Evolutionary conservation across 2,113 vertebrate species (phyloP).

Genomic region (Siphamia tubifer): DNA sequence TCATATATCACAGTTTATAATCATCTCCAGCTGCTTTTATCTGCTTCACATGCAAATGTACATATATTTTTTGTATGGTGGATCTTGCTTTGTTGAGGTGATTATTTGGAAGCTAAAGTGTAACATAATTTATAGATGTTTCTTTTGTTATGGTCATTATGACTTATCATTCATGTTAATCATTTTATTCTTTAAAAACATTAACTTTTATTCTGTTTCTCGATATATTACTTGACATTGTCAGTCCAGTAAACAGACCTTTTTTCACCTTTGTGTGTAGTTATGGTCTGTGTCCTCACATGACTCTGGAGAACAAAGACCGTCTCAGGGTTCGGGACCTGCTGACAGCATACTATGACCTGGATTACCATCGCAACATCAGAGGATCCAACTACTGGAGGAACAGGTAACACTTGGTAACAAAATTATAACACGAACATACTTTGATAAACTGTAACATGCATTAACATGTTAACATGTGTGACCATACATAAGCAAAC

Average conservation of each 20-base stretch:
- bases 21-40: too few species aligned
- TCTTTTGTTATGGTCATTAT: too few species aligned
- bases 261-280: slow-evolving; percentile 44
- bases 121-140: too few species aligned
- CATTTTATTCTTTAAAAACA: too few species aligned
- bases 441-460: not conserved
- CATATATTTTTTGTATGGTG: too few species aligned
- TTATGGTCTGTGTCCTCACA: slow-evolving; percentile 79
- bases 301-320: slow-evolving; percentile 77
- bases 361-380: slow-evolving; percentile 75
- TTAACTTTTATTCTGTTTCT: too few species aligned
- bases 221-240: too few species aligned
- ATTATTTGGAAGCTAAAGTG: too few species aligned
- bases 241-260: not conserved
- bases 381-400: slow-evolving; percentile 82
- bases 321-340: slow-evolving; percentile 74
- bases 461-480: not conserved
- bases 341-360: slow-evolving; percentile 73
- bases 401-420: slow-evolving; percentile 71
- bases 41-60: too few species aligned
- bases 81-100: too few species aligned
- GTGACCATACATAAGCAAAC: not conserved
- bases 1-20: too few species aligned
- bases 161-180: too few species aligned
- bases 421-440: not conserved